Conservation (phyloP, 2,113 vertebrate species). For the Macheiramphus alcinus region DNA sequence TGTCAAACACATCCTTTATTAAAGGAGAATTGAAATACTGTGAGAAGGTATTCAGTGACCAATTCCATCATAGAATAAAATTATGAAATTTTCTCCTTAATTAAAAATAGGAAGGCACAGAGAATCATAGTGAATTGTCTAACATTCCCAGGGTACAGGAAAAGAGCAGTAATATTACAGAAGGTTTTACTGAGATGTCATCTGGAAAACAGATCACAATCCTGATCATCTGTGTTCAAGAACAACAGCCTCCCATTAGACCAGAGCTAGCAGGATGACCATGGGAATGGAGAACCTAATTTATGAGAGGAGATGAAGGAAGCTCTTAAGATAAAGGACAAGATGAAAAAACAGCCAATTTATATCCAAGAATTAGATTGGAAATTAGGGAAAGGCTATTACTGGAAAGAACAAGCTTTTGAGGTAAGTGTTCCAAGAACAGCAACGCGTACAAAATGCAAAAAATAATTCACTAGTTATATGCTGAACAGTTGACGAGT, state of each 20-base stretch:
- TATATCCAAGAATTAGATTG: not conserved
- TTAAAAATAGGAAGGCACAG: not conserved
- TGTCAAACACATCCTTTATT: not conserved
- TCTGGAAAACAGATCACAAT: not conserved
- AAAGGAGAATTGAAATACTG: not conserved
- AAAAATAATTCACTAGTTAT: not conserved
- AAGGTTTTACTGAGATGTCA: not conserved
- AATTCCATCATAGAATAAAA: not conserved
- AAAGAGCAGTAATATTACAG: not conserved
- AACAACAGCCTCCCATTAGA: not conserved
- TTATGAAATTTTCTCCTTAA: not conserved
- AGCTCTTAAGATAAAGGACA: not conserved
- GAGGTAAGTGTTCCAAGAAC: not conserved
- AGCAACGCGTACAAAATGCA: not conserved
- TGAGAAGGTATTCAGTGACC: not conserved
- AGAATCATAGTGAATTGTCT: not conserved
- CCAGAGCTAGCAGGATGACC: not conserved
- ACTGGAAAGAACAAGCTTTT: not conserved
- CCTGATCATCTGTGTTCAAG: not conserved
- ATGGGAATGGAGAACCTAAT: not conserved
- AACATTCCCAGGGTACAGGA: not conserved
- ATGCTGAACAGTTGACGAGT: not conserved
- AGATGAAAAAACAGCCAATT: not conserved
- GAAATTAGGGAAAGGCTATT: not conserved
- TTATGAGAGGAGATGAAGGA: not conserved